phyloP scores from a whole-genome alignment of 2,888 invertebrate genomes.

The Cheilosia impressa region DNA sequence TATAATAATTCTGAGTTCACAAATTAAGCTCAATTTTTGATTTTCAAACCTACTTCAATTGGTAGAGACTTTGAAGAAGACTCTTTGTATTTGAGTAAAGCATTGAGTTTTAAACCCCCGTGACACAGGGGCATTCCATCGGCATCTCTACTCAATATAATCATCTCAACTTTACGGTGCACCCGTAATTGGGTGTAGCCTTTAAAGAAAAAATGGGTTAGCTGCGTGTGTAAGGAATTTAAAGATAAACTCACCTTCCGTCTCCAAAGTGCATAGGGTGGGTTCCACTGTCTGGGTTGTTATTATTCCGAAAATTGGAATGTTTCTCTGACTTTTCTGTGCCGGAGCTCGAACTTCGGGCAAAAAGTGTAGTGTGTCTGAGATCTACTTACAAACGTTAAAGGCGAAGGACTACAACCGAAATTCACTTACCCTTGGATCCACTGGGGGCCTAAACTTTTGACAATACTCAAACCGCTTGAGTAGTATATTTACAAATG shows the following conservation, averaged over 20 bases:
- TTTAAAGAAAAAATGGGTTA: constrained; percentile 81
- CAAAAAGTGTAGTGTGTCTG: constrained; percentile 85
- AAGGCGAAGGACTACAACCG: background rate
- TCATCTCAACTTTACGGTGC: constrained; percentile 86
- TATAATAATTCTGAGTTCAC: constrained; percentile 5
- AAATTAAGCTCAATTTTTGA: background rate
- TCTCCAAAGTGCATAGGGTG: constrained; percentile 85
- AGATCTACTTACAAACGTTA: constrained; percentile 78
- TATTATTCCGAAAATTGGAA: constrained; percentile 85
- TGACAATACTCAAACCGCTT: constrained; percentile 87
- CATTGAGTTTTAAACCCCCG: constrained; percentile 87
- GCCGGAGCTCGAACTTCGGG: constrained; percentile 85
- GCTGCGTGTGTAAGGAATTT: background rate
- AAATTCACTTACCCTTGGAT: constrained; percentile 80
- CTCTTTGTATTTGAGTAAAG: constrained; percentile 85
- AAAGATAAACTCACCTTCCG: constrained; percentile 78
- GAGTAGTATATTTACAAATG: constrained; percentile 87
- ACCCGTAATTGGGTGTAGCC: constrained; percentile 85
- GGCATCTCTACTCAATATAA: constrained; percentile 86
- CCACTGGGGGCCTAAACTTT: constrained; percentile 84
- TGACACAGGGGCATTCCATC: constrained; percentile 87
- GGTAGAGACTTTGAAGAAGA: constrained; percentile 83
- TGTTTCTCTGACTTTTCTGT: constrained; percentile 82
- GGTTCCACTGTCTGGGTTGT: constrained; percentile 88
- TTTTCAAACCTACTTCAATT: constrained; percentile 83